Evolutionary conservation across 2,797 vertebrate species (phyloP).

Genomic region (Pseudotriccus pelzelni): DNA sequence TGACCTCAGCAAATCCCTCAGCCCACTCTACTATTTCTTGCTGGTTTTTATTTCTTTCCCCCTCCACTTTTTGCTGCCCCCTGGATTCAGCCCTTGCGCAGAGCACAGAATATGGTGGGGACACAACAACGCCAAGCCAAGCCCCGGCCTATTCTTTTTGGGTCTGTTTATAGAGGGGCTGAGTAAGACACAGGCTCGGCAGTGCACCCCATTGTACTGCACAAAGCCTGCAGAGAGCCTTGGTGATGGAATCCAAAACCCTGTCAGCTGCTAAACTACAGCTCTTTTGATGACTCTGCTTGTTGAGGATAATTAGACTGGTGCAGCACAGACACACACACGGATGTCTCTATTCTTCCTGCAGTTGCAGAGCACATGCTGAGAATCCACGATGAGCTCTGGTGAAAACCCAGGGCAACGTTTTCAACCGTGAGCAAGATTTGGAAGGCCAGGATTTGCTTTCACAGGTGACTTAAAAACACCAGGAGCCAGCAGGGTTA

Average conservation of each 20-base stretch:
- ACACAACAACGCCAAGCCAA: background rate
- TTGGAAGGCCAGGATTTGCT: background rate
- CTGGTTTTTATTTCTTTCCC: background rate
- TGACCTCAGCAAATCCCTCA: background rate
- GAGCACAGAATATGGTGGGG: background rate
- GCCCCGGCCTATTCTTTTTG: background rate
- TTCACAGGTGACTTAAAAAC: background rate
- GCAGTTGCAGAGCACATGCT: background rate
- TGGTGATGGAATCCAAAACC: slow-evolving; percentile 29
- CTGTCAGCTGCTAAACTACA: slow-evolving; percentile 54
- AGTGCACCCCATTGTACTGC: background rate
- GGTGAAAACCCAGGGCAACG: background rate
- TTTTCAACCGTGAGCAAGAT: background rate
- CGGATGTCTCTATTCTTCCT: slow-evolving; percentile 52
- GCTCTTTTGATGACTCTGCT: slow-evolving; percentile 64
- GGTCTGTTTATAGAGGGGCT: background rate
- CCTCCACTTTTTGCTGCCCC: background rate
- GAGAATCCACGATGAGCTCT: slow-evolving; percentile 16
- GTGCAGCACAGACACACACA: slow-evolving; percentile 58
- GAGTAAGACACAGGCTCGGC: background rate
- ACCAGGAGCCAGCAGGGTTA: background rate
- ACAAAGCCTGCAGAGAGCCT: slow-evolving; percentile 38
- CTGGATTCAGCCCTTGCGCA: background rate
- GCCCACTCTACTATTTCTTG: background rate
- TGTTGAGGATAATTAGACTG: slow-evolving; percentile 67